Base-by-base conservation (phyloP, 1,140 invertebrate species). In the Drosophila chauvacae region DNA sequence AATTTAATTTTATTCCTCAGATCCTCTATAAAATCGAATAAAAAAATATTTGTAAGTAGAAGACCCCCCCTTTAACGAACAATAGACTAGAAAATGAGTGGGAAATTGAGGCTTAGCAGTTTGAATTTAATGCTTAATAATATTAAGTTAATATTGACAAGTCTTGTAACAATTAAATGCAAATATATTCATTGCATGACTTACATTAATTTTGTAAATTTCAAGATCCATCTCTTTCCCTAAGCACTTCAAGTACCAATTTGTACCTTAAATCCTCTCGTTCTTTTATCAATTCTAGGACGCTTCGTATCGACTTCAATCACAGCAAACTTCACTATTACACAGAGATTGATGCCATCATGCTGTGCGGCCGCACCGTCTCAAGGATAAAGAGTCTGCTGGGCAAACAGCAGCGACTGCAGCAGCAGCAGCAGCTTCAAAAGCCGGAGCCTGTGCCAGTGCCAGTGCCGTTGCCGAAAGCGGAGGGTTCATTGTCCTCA, bases 291-390 rank as follows among this genome's bases (percentile, higher is more conserved):
- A 2, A 10, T 23, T 5, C 0, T 16, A 96, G 96, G 84, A 93
- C 95, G 47, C 93, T 97, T 56, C 94, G 96, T 41, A 93, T 98
- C 59, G 97, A 98, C 92, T 97, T 98, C 80, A 96, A 97, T 93
- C 96, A 97, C 84, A 95, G 94, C 44, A 93, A 95, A 58, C 93
- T 97, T 20, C 95, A 97, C 45, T 98, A 98, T 92, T 98, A 98
- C 79, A 97, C 96, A n/a, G 96, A 97, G 85, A 93, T 98, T 18
- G 97, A 98, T 93, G 97, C 96, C 59, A 95, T 98, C 13, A 92
- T 96, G 72, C 93, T 98, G 28, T 81, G 95, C 95, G 88, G 97
- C 95, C 26, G 92, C 13, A 91, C 77, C 23, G 83, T 80, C 3
- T 75, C 76, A 13, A 48, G 83, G 45, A 75, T 81, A 23, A 80